Percentiles rank a stretch among this genome's conserved stretches.
Evolutionary conservation across 2,113 vertebrate species (phyloP).

Genomic region (Ceratotherium simum): DNA sequence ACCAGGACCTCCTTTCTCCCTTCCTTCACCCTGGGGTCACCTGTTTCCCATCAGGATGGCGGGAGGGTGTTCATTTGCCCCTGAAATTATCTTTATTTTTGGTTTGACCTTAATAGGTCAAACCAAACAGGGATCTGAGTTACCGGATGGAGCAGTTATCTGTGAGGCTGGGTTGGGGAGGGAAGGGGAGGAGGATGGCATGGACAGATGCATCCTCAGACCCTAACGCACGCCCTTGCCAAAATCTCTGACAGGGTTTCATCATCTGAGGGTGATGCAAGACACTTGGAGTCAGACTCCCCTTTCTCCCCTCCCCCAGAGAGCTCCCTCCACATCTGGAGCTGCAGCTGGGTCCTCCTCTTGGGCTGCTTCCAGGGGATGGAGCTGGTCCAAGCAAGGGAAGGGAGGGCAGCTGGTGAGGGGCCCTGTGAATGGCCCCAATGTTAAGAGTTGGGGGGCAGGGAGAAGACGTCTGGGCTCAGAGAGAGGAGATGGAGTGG

Average conservation of each 20-base stretch:
- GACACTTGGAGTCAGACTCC: constrained; percentile 15
- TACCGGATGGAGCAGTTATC: background rate
- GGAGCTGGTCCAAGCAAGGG: constrained; percentile 13
- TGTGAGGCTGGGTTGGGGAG: background rate
- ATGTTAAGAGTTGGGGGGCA: constrained; percentile 55
- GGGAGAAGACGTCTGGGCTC: background rate
- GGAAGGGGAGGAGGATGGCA: background rate
- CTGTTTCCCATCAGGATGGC: background rate
- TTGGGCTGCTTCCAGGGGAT: constrained; percentile 48
- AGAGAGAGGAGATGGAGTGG: background rate
- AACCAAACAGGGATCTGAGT: background rate
- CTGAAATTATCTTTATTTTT: constrained; percentile 40
- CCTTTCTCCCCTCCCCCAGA: constrained; percentile 6
- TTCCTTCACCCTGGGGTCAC: background rate
- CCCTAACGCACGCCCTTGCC: background rate
- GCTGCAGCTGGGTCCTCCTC: constrained; percentile 73
- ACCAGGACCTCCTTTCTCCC: background rate
- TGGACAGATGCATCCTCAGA: background rate
- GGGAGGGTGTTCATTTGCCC: background rate
- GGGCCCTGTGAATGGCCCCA: constrained; percentile 66
- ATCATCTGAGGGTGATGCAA: constrained; percentile 76
- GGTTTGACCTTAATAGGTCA: background rate
- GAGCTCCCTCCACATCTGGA: constrained; percentile 68
- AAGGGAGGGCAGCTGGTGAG: constrained; percentile 61
- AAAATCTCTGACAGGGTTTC: constrained; percentile 35